Percentiles rank a stretch among this genome's conserved stretches.
phyloP scores from a whole-genome alignment of 2,888 invertebrate genomes.

The Microctonus hyperodae region DNA sequence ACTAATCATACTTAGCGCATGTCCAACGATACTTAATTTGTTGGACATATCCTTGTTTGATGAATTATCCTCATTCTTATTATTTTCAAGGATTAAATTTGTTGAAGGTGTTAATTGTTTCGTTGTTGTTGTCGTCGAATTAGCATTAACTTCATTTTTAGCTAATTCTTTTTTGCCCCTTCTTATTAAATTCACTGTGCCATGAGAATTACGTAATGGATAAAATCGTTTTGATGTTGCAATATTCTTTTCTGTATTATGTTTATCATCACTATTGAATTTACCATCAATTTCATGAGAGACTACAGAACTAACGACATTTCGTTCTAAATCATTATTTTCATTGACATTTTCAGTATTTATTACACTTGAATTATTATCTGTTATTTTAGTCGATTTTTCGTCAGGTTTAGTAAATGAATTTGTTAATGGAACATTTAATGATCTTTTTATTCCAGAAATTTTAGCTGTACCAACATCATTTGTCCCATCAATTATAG shows the following conservation, averaged over 20 bases:
- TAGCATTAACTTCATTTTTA: neutral
- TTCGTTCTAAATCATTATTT: neutral
- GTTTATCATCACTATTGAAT: neutral
- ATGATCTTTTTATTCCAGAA: neutral
- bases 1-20: slow-evolving; percentile 50
- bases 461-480: neutral
- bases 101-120: neutral
- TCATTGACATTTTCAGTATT: neutral
- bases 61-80: too few species aligned
- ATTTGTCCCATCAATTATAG: neutral
- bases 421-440: too few species aligned
- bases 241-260: neutral
- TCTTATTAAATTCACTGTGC: slow-evolving; percentile 25
- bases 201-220: slow-evolving; percentile 17
- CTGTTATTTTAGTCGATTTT: neutral
- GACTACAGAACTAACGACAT: neutral
- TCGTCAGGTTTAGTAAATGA: neutral
- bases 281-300: neutral
- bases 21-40: slow-evolving; percentile 46
- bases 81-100: neutral
- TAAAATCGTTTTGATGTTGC: neutral
- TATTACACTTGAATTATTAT: neutral
- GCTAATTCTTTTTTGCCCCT: neutral
- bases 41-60: slow-evolving; percentile 33
- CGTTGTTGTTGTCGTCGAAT: neutral